Conservation (phyloP, 2,888 invertebrate species). For the Cosmopolites sordidus region DNA sequence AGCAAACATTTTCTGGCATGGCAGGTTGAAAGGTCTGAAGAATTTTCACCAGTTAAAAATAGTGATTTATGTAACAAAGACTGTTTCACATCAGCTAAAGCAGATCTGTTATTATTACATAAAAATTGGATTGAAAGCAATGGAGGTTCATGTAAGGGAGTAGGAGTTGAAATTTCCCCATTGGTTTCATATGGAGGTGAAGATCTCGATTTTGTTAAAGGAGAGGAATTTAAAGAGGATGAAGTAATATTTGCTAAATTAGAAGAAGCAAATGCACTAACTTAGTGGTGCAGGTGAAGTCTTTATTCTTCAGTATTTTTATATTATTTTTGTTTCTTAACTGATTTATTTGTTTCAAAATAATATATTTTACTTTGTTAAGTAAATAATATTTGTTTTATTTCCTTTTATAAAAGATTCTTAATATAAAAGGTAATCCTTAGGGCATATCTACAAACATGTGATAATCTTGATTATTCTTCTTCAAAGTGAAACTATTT, state of each 20-base stretch:
- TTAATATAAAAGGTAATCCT: too few relatives aligned
- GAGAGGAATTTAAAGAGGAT: conserved; percentile 29
- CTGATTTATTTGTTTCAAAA: not conserved
- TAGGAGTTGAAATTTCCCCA: conserved; percentile 85
- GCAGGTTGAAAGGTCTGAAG: conserved; percentile 85
- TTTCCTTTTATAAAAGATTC: too few relatives aligned
- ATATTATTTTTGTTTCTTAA: too few relatives aligned
- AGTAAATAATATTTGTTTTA: too few relatives aligned
- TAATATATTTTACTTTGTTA: not conserved
- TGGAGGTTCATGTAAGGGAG: conserved; percentile 68
- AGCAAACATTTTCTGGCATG: conserved; percentile 88
- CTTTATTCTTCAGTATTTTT: too few relatives aligned
- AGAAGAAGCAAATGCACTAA: not conserved
- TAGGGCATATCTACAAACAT: too few relatives aligned
- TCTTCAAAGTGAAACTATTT: too few relatives aligned
- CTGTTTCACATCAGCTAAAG: conserved; percentile 81
- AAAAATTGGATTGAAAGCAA: conserved; percentile 73
- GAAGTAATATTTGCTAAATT: conserved; percentile 29
- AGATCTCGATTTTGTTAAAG: conserved; percentile 52
- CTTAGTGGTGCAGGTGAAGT: too few relatives aligned
- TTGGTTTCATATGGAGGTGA: conserved; percentile 88
- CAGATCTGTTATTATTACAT: conserved; percentile 72
- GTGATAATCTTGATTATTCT: too few relatives aligned
- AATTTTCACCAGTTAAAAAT: conserved; percentile 97
- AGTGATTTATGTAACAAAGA: conserved; percentile 81